Evolutionary conservation across 1,140 invertebrate species (phyloP), one percentile per base, ranked within the genome.

Genomic region (Thaumetopoea pityocampa): DNA sequence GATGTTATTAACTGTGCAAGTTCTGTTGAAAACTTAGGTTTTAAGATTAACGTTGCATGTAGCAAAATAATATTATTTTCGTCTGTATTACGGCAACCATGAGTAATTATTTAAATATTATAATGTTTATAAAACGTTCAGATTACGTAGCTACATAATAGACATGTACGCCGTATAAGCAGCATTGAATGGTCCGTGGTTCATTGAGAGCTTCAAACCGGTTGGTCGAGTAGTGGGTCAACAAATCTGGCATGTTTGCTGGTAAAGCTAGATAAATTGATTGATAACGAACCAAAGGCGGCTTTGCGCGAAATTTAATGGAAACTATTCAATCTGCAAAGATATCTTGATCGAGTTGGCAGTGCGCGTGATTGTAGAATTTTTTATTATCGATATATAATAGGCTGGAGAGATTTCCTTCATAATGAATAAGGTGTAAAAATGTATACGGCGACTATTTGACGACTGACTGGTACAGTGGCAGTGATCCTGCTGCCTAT

Each of bases 201-300:
- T 57, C 68, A 57, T 67, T 65, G 59, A 64, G 60, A 41, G 51
- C 18, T 38, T 29, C 34, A 51, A 69, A 80, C 76, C 67, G 61
- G 76, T 73, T 42, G 41, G 19, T 32, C 26, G 38, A 66, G 34
- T 54, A 65, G 61, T 70, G 53, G 72, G 65, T 72, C 72, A 77
- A 72, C 72, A 74, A 69, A 74, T 72, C 67, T 59, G 50, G 50
- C 46, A 52, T 62, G 57, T 65, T 61, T 64, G 53, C 62, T 54
- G 32, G 59, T 66, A 66, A 68, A 51, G 54, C 53, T 58, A 73
- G 73, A 80, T 73, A 67, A 76, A 77, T 77, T 73, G 73, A 70
- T 70, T 72, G 77, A 81, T 81, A 78, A 76, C 47, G 57, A 58
- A 65, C 48, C 48, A 51, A 61, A 62, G 48, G 63, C 40, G 35